phyloP scores from a whole-genome alignment of 2,797 vertebrate species.

The Smutsia temminckii region DNA sequence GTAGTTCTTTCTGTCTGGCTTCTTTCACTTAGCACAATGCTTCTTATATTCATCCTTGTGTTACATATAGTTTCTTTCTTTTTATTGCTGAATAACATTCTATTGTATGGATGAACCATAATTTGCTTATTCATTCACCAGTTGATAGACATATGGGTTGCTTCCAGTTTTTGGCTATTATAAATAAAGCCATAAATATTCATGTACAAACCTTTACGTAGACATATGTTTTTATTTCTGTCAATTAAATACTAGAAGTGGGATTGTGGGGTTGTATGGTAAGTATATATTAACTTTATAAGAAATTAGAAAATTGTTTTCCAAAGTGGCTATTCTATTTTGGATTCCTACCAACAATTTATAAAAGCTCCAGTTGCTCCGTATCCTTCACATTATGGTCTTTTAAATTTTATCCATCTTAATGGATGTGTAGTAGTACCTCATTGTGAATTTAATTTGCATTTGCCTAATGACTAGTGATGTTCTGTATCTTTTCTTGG shows the following conservation, averaged over 20 bases:
- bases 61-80: neutral
- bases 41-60: neutral
- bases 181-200: conserved; percentile 40
- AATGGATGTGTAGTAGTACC: neutral
- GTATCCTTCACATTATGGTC: neutral
- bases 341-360: neutral
- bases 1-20: neutral
- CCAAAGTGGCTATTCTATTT: neutral
- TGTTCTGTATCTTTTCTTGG: neutral
- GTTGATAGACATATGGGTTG: neutral
- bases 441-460: neutral
- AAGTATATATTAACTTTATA: neutral
- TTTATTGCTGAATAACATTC: neutral
- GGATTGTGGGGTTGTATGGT: neutral
- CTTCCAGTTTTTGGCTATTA: neutral
- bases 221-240: neutral
- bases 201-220: neutral
- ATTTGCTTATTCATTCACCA: neutral
- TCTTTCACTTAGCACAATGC: neutral
- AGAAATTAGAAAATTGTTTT: neutral
- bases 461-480: neutral
- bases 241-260: neutral
- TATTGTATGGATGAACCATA: neutral
- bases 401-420: neutral
- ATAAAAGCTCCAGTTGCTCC: neutral